Percentiles rank a stretch among this genome's conserved stretches.
These are phyloP conservation scores for Thomomys bottae DNA, from an alignment of 2,113 vertebrate species.

Conservation along the genomic window DNA sequence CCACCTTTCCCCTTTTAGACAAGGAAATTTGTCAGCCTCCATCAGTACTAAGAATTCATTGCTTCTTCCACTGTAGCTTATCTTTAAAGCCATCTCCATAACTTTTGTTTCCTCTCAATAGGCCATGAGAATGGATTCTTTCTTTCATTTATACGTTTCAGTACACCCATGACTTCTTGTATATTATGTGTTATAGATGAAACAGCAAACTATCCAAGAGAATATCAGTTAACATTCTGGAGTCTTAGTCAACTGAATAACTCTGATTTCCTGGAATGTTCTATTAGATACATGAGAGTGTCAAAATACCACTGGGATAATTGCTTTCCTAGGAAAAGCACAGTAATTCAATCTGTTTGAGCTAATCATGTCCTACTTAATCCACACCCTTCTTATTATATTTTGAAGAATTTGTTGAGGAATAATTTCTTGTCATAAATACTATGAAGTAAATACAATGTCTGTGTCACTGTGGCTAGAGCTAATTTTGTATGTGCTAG, in stretches of 20 bases:
- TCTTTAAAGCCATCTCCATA: constrained; percentile 49
- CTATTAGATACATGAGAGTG: neutral
- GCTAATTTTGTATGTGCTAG: neutral
- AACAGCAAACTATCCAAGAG: neutral
- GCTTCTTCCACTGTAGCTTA: constrained; percentile 64
- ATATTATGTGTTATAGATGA: constrained; percentile 53
- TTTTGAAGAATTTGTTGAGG: no score
- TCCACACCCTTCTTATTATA: neutral
- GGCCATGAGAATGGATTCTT: constrained; percentile 31
- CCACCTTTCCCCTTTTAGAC: neutral
- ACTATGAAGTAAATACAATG: neutral
- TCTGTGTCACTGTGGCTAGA: neutral
- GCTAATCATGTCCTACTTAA: neutral
- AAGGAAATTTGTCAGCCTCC: neutral
- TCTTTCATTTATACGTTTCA: neutral
- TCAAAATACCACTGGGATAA: neutral
- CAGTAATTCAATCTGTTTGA: neutral
- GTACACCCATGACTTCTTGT: neutral
- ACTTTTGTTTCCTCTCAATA: constrained; percentile 37
- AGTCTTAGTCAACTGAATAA: neutral
- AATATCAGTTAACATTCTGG: neutral
- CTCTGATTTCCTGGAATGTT: neutral
- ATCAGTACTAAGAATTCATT: constrained; percentile 36
- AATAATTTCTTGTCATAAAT: neutral
- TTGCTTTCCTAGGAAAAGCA: neutral